Conservation (phyloP, 2,113 vertebrate genomes). For the Chaetura pelagica region DNA sequence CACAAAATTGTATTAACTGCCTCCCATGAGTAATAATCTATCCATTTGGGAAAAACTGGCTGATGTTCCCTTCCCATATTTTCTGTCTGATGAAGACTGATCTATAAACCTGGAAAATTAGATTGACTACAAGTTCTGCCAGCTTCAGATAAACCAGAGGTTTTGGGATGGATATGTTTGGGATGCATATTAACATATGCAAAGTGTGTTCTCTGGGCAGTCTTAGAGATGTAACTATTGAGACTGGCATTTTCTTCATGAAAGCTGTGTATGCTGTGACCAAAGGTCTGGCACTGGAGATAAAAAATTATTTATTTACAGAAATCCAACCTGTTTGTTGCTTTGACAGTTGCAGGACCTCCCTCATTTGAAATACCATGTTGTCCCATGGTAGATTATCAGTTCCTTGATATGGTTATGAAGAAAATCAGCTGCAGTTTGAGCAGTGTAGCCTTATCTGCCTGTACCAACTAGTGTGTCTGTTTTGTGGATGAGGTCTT, state of each 20-base stretch:
- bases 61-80: not conserved
- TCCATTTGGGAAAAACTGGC: not conserved
- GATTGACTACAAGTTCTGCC: not conserved
- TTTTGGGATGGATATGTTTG: not conserved
- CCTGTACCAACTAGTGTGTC: not conserved
- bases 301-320: not conserved
- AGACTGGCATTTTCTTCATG: not conserved
- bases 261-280: not conserved
- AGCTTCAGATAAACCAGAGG: not conserved
- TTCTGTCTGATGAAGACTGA: not conserved
- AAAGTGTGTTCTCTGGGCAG: not conserved
- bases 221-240: not conserved
- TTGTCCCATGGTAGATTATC: not conserved
- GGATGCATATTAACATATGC: not conserved
- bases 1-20: not conserved
- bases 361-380: not conserved
- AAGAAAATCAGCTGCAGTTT: not conserved
- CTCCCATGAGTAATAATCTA: not conserved
- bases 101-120: not conserved
- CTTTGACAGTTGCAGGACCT: not conserved
- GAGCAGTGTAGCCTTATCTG: not conserved
- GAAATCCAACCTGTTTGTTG: not conserved
- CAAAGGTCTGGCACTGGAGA: constrained; percentile 4
- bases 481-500: not conserved
- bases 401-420: not conserved